A percentile compares a stretch with the other conserved stretches of the same genome.
Conservation (phyloP, 2,113 vertebrate genomes). For the Aegithalos caudatus region DNA sequence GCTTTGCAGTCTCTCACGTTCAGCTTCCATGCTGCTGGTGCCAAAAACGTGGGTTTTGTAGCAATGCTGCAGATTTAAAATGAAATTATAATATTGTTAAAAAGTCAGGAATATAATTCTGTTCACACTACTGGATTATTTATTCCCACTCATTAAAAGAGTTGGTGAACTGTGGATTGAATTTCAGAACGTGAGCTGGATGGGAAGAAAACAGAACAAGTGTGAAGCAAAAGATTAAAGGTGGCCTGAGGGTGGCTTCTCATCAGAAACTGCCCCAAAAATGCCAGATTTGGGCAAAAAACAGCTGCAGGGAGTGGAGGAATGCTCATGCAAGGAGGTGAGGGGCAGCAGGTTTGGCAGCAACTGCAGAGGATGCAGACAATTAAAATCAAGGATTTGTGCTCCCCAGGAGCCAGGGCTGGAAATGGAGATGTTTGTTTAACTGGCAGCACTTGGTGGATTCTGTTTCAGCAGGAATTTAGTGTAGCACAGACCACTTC, state of each 20-base stretch:
- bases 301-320: not conserved
- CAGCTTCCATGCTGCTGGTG: slow-evolving; percentile 10
- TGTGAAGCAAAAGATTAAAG: not conserved
- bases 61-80: not conserved
- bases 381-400: not conserved
- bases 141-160: not conserved
- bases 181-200: not conserved
- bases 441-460: not conserved
- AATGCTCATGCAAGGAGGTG: not conserved
- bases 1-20: not conserved
- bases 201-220: not conserved
- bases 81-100: not conserved
- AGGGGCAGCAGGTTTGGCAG: not conserved
- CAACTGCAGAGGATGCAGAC: not conserved
- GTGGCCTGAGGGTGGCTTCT: not conserved
- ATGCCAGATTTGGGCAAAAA: not conserved
- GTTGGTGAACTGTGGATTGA: not conserved
- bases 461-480: not conserved
- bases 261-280: not conserved
- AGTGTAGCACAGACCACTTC: not conserved
- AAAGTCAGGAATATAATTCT: not conserved
- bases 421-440: not conserved
- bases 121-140: not conserved
- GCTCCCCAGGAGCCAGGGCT: not conserved
- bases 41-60: slow-evolving; percentile 12